A percentile compares a stretch with the other conserved stretches of the same genome.
Evolutionary conservation across 2,797 vertebrate genomes (phyloP).

Genomic region (Sebastes itinus): DNA sequence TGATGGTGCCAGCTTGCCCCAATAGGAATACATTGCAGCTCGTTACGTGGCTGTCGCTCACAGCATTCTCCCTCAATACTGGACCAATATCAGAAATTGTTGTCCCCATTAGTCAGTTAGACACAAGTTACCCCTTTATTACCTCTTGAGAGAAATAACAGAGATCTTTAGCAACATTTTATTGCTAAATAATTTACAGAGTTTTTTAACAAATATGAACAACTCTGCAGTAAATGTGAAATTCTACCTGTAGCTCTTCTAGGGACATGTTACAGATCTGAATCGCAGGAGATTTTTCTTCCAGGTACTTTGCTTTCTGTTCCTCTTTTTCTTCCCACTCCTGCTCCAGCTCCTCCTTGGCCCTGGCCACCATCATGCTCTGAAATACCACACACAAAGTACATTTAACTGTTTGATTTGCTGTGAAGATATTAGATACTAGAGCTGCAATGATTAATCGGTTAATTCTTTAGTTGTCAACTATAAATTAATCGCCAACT

Average conservation of each 20-base stretch:
- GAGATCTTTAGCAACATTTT: background rate
- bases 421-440: too few relatives aligned
- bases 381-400: conserved; percentile 43
- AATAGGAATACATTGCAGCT: too few relatives aligned
- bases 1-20: too few relatives aligned
- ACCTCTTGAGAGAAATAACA: background rate
- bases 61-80: too few relatives aligned
- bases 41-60: too few relatives aligned
- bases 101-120: too few relatives aligned
- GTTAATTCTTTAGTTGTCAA: too few relatives aligned
- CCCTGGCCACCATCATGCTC: conserved; percentile 95
- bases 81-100: too few relatives aligned
- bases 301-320: conserved; percentile 89
- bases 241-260: conserved; percentile 87
- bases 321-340: conserved; percentile 88
- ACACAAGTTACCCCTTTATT: background rate
- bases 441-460: too few relatives aligned
- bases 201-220: background rate
- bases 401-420: background rate
- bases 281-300: conserved; percentile 83
- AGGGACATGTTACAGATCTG: conserved; percentile 83
- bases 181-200: background rate
- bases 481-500: too few relatives aligned
- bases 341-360: conserved; percentile 93
- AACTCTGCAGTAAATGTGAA: background rate